Evolutionary conservation across 2,113 vertebrate species (phyloP), one percentile per base, ranked within the genome.

Genomic region (Leucosticte australis): DNA sequence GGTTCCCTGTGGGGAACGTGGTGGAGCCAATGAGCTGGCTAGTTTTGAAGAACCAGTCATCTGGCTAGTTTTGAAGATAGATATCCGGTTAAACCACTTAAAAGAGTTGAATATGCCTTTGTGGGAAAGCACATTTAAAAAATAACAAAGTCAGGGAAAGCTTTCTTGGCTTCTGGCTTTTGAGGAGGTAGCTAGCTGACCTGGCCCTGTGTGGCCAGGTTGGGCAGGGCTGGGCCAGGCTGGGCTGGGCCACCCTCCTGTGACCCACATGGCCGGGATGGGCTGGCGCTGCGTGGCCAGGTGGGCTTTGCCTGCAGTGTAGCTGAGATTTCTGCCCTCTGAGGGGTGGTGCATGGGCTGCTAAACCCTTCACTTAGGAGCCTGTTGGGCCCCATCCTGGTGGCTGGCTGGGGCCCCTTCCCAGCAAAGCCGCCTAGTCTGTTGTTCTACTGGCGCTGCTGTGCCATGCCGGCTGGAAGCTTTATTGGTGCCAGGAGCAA

Each of bases 381-480:
- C 35, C 23, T 60, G 35, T 17, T 37, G 35, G 35, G 57, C 35
- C 11, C 35, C 10, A 2, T 37, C 57, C 35, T 6, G 7, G 24
- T 2, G 2, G 24, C n/a, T 3, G 11, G 35, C n/a, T 37, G n/a
- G n/a, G 57, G 35, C n/a, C 15, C 35, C 24, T 60, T 60, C 35
- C n/a, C 16, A 27, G 57, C 5, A 1, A 35, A 60, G 35, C 35
- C 57, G 2, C 5, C 24, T 8, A 39, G 16, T 60, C 59, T 16
- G 27, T 27, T 27, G 16, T 60, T 39, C 16, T 60, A 12, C 24
- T 60, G 24, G 59, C 2, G 6, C 24, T 12, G 7, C 35, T 2
- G 1, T 0, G 35, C 57, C 16, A 8, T 27, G 24, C 57, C 1
- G 11, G 24, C 35, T 2, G 1, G 59, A 37, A 26, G 59, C 16